Evolutionary conservation across 2,113 vertebrate genomes (phyloP).

Genomic region (Mystacornis crossleyi): DNA sequence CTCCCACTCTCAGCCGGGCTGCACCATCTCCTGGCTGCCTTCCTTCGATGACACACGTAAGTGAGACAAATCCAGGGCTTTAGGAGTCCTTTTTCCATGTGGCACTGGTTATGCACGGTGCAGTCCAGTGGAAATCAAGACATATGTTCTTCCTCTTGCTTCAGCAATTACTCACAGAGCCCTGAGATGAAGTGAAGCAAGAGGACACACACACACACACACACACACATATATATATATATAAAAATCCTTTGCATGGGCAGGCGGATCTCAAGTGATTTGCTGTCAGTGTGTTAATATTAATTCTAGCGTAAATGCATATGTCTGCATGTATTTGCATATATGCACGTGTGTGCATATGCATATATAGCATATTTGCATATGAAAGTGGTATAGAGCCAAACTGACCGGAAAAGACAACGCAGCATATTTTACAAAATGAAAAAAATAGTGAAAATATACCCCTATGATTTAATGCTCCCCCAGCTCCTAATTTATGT

Average conservation of each 20-base stretch:
- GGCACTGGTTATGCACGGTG: not conserved
- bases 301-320: not conserved
- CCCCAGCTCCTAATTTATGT: not conserved
- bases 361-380: not conserved
- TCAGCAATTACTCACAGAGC: conserved; percentile 23
- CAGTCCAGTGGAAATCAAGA: conserved; percentile 18
- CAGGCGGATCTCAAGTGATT: not conserved
- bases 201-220: not conserved
- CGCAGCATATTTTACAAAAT: not conserved
- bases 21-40: not conserved
- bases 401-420: not conserved
- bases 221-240: rapidly evolving
- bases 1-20: not conserved
- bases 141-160: not conserved
- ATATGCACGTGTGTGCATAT: not conserved
- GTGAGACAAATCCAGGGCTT: conserved; percentile 42
- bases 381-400: not conserved
- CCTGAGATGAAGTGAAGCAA: not conserved
- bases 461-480: not conserved
- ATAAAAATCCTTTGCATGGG: not conserved
- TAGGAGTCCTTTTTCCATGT: not conserved
- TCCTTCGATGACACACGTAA: not conserved
- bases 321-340: not conserved
- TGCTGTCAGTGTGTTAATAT: not conserved
- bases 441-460: not conserved